These are phyloP conservation scores for Sogatella furcifera DNA, from an alignment of 1,140 invertebrate genomes.

Conservation along the genomic window DNA sequence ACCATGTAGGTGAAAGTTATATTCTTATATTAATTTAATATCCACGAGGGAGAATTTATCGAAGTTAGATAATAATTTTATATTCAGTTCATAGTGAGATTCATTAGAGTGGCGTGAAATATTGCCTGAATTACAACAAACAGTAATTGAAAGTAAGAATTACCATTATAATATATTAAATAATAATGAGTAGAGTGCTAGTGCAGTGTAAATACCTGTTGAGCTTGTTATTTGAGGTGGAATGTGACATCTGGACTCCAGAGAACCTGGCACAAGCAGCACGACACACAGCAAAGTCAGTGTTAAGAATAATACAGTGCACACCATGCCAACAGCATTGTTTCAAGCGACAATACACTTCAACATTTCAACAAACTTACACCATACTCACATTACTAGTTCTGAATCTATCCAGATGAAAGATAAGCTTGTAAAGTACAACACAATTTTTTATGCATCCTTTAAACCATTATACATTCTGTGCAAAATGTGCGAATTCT, in stretches of 20 bases:
- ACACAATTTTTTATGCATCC: not conserved
- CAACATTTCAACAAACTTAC: not conserved
- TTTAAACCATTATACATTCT: no score
- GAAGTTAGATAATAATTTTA: no score
- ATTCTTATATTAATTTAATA: no score
- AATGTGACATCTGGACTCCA: slow-evolving; percentile 19
- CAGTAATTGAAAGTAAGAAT: no score
- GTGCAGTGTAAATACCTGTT: slow-evolving; percentile 36
- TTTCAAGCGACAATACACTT: no score
- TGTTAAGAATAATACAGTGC: not conserved
- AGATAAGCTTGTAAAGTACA: slow-evolving; percentile 9
- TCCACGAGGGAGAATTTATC: no score
- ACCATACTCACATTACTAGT: not conserved
- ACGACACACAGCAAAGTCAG: slow-evolving; percentile 2
- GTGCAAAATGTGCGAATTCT: no score
- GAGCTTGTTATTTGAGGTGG: slow-evolving; percentile 36
- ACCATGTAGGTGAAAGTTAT: no score
- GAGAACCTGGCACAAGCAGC: slow-evolving; percentile 16
- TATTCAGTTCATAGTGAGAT: no score
- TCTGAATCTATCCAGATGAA: not conserved
- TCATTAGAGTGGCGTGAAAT: no score
- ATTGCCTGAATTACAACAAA: no score
- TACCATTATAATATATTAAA: not conserved
- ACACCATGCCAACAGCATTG: not conserved
- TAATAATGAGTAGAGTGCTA: not conserved